Evolutionary conservation across 2,888 invertebrate genomes (phyloP), one percentile per base, ranked within the genome.

Genomic region (Steinernema hermaphroditum): DNA sequence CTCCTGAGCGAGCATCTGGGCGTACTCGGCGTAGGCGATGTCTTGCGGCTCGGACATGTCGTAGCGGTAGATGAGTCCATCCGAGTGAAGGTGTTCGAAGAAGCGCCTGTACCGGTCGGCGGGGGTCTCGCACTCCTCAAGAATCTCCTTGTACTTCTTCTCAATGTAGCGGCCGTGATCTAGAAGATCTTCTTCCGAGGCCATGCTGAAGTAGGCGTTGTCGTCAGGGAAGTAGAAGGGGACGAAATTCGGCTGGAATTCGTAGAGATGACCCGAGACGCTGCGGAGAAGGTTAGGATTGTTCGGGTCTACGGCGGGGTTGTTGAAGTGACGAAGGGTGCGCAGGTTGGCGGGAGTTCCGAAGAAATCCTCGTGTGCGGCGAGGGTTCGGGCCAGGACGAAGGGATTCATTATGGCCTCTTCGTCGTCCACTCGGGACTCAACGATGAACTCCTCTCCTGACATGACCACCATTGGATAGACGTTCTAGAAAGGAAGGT

Each of bases 151-250:
- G 54, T 14, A 4, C 6, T 16, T 54, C 54, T 2, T 16, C 12
- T 14, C 12, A 6, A 54, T 24, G 27, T 6, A 8, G 12, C 54
- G 16, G 12, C 8, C 6, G 32, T 4, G 16, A 22, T 32, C n/a
- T 32, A 62, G 32, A 2, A 54, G 14, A 27, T 62, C 62, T 4
- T 62, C 62, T 32, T 62, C 62, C 16, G 62, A 32, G 2, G 9
- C 14, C 4, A 4, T 4, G 16, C 62, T 62, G 62, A 29, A 62
- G 32, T 62, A 62, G 29, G 62, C 62, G 62, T 62, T 8, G 1
- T 16, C 62, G 34, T 62, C 62, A 12, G 32, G 29, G 32, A 62
- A 62, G 62, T 62, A 62, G 16, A 62, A 32, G 8, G 29, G 29
- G 32, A 34, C 62, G 62, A n/a, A 32, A 12, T 62, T 12, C 1